Evolutionary conservation across 2,888 invertebrate genomes (phyloP), one percentile per base, ranked within the genome.

Genomic region (Fragum fragum): DNA sequence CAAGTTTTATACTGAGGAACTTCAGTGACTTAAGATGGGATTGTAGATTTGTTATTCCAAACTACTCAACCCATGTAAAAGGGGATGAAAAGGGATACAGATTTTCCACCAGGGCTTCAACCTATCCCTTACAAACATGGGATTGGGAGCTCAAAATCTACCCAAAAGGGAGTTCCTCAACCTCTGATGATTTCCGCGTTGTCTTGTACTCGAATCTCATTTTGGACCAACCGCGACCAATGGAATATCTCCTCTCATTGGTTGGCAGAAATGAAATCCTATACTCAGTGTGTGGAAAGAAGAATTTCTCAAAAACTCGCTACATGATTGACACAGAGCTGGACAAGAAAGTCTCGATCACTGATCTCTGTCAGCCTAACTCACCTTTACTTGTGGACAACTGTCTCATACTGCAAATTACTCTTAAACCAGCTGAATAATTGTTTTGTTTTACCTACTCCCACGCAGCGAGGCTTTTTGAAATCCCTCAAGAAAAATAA

Each of bases 21-120:
- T 95, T 95, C 91, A 92, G 94, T 29, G 94, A 95, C 78, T 88
- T 93, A 52, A 91, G 95, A 26, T 95, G 95, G 95, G 95, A 95
- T 85, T 94, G 94, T 75, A 90, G 95, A n/a, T 90, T 95, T 73
- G 89, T 91, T 23, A 87, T 94, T n/a, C 85, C 89, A 26, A 90
- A 92, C 66, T 90, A 92, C 32, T 87, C 91, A 1, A 61, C 89
- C 16, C 89, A 89, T 61, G 90, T 87, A 16, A 91, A 90, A 73
- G 92, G 91, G 28, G 89, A 92, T 23, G 94, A 94, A 76, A 91
- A 93, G 32, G 89, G 92, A n/a, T 86, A 93, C 39, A 86, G 92
- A 63, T 92, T 95, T 76, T 88, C 91, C n/a, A 95, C 95, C 1
- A 88, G 94, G 23, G 93, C 95, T 5, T 94, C 93, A 1, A 93